Evolutionary conservation across 2,113 vertebrate species (phyloP).

Genomic region (Microcebus murinus): DNA sequence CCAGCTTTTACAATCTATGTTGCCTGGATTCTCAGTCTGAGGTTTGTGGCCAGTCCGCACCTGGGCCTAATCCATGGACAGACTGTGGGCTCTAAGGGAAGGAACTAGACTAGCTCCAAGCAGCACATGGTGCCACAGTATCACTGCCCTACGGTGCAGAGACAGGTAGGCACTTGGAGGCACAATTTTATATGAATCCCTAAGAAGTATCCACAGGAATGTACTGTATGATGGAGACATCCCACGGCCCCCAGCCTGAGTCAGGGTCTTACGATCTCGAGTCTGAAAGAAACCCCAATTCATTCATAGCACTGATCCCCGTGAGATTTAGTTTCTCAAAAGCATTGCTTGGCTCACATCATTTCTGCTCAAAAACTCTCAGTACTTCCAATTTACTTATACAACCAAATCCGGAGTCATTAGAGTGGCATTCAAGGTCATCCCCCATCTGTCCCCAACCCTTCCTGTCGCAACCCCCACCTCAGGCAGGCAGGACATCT

Average conservation of each 20-base stretch:
- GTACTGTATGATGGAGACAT: accelerated
- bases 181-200: neutral
- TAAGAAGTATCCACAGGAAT: neutral
- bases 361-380: neutral
- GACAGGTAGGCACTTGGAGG: neutral
- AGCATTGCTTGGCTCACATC: neutral
- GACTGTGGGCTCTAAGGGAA: neutral
- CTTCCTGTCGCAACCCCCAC: neutral
- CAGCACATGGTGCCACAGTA: neutral
- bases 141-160: neutral
- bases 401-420: neutral
- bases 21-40: neutral
- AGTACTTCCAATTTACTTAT: neutral
- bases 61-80: neutral
- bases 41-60: neutral
- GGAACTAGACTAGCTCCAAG: neutral
- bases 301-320: neutral
- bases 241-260: neutral
- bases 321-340: constrained; percentile 15
- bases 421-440: neutral
- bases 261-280: neutral
- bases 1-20: no score
- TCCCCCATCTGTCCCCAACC: neutral
- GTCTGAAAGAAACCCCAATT: neutral
- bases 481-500: neutral